Evolutionary conservation across 2,888 invertebrate species (phyloP), one percentile per base, ranked within the genome.

Genomic region (Trichopoda pennipes): DNA sequence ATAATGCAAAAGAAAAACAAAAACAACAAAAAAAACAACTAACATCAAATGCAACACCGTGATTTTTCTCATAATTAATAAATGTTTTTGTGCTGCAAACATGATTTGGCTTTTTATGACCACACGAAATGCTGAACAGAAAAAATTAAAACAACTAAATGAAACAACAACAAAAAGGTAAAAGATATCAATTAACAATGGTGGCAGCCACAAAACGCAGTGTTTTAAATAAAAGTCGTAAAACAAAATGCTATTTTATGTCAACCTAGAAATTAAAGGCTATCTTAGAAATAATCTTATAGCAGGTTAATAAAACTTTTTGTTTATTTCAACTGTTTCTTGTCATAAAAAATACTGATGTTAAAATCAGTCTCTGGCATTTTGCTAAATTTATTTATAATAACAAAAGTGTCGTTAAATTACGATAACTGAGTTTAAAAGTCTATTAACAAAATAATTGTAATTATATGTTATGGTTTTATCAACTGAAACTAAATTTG

Each of bases 31-130:
- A n/a, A 12, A 60, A 21, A 10, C 12, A 69, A 63, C 3, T 8
- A 77, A 77, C 81, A 73, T 81, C 81, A 77, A 77, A 81, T 81
- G 77, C 81, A 77, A 77, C 81, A 81, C 81, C 81, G 81, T 77
- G 51, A 72, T 77, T 81, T 81, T 77, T 81, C 81, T 81, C 73
- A 77, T 81, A 77, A 81, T 81, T 81, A 81, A 81, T 81, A 81
- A 81, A 81, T 81, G 81, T 81, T 81, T 78, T 74, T 32, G 64
- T 74, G 78, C 77, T 32, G 58, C 69, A 74, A 78, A 81, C 81
- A 81, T 81, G 81, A 78, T 70, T 81, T 81, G 78, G 78, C 81
- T 78, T 81, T 78, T 81, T 81, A 81, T 81, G 78, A 60, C 78
- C 81, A 74, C 78, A 81, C 77, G 74, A 60, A 78, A 78, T 58